Evolutionary conservation across 1,140 invertebrate genomes (phyloP).

Genomic region (Aphaenogaster rudis): DNA sequence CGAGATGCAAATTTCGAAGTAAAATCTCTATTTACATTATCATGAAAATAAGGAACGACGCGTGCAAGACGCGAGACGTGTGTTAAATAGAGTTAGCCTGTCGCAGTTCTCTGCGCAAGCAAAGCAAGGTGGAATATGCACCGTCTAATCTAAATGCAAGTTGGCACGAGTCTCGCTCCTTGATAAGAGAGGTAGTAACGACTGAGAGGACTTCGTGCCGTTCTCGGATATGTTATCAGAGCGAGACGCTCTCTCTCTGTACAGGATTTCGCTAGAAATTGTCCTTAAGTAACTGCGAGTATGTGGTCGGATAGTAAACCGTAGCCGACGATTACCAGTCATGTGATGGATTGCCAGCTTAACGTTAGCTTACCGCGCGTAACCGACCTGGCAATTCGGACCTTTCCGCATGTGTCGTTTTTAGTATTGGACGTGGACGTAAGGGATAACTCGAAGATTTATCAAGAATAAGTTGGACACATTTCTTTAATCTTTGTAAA

Average conservation of each 20-base stretch:
- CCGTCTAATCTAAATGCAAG: slow-evolving; percentile 25
- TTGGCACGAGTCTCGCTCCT: background rate
- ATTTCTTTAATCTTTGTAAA: background rate
- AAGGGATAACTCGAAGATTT: slow-evolving; percentile 17
- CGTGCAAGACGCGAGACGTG: background rate
- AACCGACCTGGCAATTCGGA: slow-evolving; percentile 41
- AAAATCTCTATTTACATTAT: background rate
- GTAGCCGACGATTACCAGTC: background rate
- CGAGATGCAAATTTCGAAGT: background rate
- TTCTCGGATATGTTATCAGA: background rate
- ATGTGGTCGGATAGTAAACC: slow-evolving; percentile 30
- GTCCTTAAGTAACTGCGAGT: slow-evolving; percentile 33
- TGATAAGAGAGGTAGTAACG: background rate
- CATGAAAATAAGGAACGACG: background rate
- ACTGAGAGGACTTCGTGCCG: background rate
- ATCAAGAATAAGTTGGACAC: slow-evolving; percentile 13
- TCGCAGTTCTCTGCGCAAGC: background rate
- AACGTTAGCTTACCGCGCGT: background rate
- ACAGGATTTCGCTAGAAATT: slow-evolving; percentile 23
- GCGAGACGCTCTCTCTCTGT: background rate
- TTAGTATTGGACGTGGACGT: background rate
- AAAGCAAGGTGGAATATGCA: background rate
- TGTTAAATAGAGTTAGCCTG: background rate
- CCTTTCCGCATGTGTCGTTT: background rate
- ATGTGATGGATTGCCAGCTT: slow-evolving; percentile 61